A percentile compares a stretch with the other conserved stretches of the same genome.
Conservation (phyloP, 1,140 invertebrate species). For the Lepidurus packardi region DNA sequence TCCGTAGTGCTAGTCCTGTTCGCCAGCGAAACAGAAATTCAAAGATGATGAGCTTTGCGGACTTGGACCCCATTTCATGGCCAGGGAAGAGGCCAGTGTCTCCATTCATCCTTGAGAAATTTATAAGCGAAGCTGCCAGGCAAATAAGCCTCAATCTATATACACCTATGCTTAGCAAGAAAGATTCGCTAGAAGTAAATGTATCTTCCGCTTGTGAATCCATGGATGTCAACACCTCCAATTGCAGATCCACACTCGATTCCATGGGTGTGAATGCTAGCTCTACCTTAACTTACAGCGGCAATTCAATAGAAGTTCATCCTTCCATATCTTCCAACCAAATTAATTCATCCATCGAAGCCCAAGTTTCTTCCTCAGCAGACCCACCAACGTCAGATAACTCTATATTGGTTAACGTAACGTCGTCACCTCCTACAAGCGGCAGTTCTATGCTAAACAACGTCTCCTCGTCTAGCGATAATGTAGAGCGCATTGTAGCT, state of each 20-base stretch:
- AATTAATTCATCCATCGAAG: constrained; percentile 21
- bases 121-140: neutral
- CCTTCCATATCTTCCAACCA: constrained; percentile 23
- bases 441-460: constrained; percentile 29
- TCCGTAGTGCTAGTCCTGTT: constrained; percentile 28
- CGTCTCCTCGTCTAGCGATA: neutral
- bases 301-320: constrained; percentile 29
- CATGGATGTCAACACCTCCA: neutral
- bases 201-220: constrained; percentile 24
- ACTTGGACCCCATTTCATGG: neutral
- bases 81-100: neutral
- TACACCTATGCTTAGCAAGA: neutral
- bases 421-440: constrained; percentile 27
- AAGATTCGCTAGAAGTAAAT: constrained; percentile 30
- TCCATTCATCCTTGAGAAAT: constrained; percentile 9
- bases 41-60: neutral
- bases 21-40: neutral
- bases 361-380: neutral
- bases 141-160: neutral
- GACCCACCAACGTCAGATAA: neutral
- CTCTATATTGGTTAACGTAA: constrained; percentile 24
- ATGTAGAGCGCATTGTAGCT: neutral
- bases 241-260: constrained; percentile 5
- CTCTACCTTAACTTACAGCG: constrained; percentile 28
- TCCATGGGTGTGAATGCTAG: constrained; percentile 31